Evolutionary conservation across 2,888 invertebrate genomes (phyloP).

Genomic region (Pseudoips prasinana): DNA sequence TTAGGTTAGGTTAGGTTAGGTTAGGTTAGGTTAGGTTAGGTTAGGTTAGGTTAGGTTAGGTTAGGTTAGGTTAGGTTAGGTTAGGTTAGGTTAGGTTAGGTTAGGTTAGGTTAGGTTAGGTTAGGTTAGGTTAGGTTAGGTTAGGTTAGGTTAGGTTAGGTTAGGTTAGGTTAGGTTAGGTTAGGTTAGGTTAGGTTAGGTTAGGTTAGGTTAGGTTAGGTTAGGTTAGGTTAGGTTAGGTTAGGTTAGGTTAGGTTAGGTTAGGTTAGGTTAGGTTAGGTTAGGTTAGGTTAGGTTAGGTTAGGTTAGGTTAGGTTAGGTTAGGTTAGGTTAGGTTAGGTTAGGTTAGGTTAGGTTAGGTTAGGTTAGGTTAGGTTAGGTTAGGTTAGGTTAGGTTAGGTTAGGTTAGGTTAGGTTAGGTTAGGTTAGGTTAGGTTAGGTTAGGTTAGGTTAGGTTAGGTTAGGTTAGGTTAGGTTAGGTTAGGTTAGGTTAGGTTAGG

Average conservation of each 20-base stretch:
- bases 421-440: constrained; percentile 7
- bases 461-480: constrained; percentile 9
- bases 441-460: constrained; percentile 9
- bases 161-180: constrained; percentile 19
- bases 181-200: constrained; percentile 9
- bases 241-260: constrained; percentile 5
- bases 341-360: constrained; percentile 9
- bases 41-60: constrained; percentile 14
- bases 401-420: constrained; percentile 9
- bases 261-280: constrained; percentile 7
- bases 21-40: constrained; percentile 16
- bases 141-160: constrained; percentile 20
- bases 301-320: constrained; percentile 10
- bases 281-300: constrained; percentile 6
- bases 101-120: constrained; percentile 20
- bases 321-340: constrained; percentile 10
- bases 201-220: constrained; percentile 8
- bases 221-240: constrained; percentile 7
- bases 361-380: constrained; percentile 6
- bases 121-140: constrained; percentile 20
- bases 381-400: constrained; percentile 6
- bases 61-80: constrained; percentile 13
- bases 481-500: constrained; percentile 9
- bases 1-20: constrained; percentile 14
- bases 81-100: constrained; percentile 19